phyloP scores from a whole-genome alignment of 2,113 vertebrate species.

The Eleginops maclovinus region DNA sequence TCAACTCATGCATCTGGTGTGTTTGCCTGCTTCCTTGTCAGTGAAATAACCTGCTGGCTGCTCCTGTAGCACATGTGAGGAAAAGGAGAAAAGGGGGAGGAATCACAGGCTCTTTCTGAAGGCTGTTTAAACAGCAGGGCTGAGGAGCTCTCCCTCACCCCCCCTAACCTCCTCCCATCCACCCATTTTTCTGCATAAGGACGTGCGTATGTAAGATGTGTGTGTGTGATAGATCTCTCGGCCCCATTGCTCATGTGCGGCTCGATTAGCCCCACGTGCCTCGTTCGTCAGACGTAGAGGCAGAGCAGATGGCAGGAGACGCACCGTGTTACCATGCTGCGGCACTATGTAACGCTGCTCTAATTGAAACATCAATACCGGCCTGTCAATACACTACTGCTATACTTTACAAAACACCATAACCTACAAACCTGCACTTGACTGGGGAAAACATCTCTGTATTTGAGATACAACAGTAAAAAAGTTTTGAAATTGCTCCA shows the following conservation, averaged over 20 bases:
- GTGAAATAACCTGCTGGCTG: slow-evolving; percentile 70
- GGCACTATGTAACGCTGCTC: slow-evolving; percentile 80
- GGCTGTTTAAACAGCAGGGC: slow-evolving; percentile 75
- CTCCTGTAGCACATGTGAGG: slow-evolving; percentile 64
- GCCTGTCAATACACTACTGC: slow-evolving; percentile 78
- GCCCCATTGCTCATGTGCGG: slow-evolving; percentile 83
- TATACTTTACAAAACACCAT: slow-evolving; percentile 67
- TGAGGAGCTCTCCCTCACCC: slow-evolving; percentile 53
- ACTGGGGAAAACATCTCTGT: slow-evolving; percentile 28
- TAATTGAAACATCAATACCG: slow-evolving; percentile 87
- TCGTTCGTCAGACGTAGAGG: slow-evolving; percentile 83
- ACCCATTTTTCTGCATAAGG: slow-evolving; percentile 73
- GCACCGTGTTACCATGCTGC: slow-evolving; percentile 81
- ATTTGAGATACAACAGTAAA: not conserved
- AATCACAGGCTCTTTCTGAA: slow-evolving; percentile 63
- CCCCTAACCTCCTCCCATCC: not conserved
- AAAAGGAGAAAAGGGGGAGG: slow-evolving; percentile 53
- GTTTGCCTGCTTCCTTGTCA: slow-evolving; percentile 60
- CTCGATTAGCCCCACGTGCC: slow-evolving; percentile 85
- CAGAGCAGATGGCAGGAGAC: slow-evolving; percentile 85
- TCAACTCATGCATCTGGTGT: slow-evolving; percentile 70
- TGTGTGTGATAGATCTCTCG: slow-evolving; percentile 57
- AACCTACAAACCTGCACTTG: slow-evolving; percentile 64
- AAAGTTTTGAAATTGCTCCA: slow-evolving; percentile 43
- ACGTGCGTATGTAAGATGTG: slow-evolving; percentile 62